Base-by-base conservation (phyloP, 2,113 vertebrate species). In the Climacteris rufus region DNA sequence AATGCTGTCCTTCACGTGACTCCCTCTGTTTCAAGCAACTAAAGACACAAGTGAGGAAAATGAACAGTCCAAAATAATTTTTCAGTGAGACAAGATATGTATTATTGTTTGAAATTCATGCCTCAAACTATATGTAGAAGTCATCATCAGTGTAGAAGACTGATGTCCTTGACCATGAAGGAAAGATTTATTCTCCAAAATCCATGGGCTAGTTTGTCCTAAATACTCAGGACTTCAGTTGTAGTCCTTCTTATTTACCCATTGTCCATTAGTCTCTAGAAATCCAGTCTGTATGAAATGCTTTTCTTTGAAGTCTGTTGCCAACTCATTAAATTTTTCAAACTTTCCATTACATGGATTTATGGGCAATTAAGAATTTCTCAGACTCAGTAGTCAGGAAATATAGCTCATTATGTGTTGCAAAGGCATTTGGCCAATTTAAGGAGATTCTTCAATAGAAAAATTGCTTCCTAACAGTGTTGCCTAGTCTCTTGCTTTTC, bases 321-420 rank as follows among this genome's bases (percentile, higher is more conserved):
- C 87, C 74, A 95, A 71, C 74, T 96, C 94, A 86, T 97, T 96
- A 97, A 92, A 68, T 83, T 82, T 60, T 89, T 24, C 75, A 91
- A 59, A 93, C 60, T 91, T 94, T 72, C 83, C 77, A 93, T 56
- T 86, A 93, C 78, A 83, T 47, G 78, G 76, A 83, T 84, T 87
- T 92, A 95, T 79, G 83, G 66, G 69, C 91, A 97, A 83, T 97
- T 97, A 96, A 72, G 87, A 63, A 63, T 87, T 96, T 94, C 71
- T 97, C 57, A 94, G 53, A 80, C 56, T 89, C 53, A 56, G 79
- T 90, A 88, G 78, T 93, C 83, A 86, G 87, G 83, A 96, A 96
- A 89, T 88, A 78, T 28, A 94, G 70, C 89, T 95, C 69, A 86
- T 96, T 95, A 93, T 79, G 61, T 60, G 53, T 47, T 86, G 68